Conservation (phyloP, 2,113 vertebrate genomes). For the Cavia aperea region DNA sequence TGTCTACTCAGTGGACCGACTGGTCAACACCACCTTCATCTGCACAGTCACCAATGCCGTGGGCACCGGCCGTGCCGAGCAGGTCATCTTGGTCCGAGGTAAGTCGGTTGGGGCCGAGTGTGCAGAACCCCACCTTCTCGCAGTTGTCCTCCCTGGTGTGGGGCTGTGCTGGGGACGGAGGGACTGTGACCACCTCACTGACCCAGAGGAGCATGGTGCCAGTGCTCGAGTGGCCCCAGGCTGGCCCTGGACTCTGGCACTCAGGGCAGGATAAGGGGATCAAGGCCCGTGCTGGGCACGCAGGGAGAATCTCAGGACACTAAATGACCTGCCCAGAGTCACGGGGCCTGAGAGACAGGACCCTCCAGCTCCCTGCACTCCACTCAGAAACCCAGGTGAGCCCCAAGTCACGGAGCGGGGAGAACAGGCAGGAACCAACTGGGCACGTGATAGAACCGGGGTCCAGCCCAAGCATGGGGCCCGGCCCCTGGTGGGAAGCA, state of each 20-base stretch:
- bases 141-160: fast-evolving
- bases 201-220: constrained; percentile 22
- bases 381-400: not conserved
- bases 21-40: constrained; percentile 84
- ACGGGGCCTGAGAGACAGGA: not conserved
- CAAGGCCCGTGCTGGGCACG: not conserved
- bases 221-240: not conserved
- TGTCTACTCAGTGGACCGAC: constrained; percentile 80
- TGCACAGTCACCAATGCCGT: constrained; percentile 84
- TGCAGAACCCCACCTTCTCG: not conserved
- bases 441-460: fast-evolving
- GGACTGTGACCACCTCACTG: constrained; percentile 64
- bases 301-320: not conserved
- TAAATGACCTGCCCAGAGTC: not conserved
- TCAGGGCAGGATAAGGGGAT: not conserved
- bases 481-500: not conserved
- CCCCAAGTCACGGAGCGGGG: not conserved
- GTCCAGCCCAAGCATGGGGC: fast-evolving
- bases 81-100: constrained; percentile 83
- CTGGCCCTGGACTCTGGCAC: not conserved
- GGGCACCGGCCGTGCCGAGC: constrained; percentile 76
- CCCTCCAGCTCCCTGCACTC: no score
- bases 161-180: not conserved
- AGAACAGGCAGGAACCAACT: no score
- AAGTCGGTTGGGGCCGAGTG: constrained; percentile 34